Percentiles rank a stretch among this genome's conserved stretches.
Evolutionary conservation across 2,888 invertebrate genomes (phyloP).

Genomic region (Chromoteleia sp.): DNA sequence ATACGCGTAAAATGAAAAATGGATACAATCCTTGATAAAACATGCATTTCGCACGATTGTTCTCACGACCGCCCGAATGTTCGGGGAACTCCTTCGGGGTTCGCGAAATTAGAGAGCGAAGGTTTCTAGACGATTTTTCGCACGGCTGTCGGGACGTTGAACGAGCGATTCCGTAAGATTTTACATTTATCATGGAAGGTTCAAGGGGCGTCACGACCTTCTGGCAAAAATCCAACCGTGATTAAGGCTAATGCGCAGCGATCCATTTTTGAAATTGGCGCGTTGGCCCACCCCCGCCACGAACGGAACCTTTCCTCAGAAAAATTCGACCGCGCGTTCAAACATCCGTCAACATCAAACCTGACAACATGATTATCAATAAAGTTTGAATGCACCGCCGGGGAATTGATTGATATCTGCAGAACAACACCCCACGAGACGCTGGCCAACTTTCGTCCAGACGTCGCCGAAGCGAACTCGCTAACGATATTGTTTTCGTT

Average conservation of each 20-base stretch:
- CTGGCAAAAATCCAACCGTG: slow-evolving; percentile 67
- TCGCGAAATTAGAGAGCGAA: slow-evolving; percentile 57
- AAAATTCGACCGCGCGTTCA: neutral
- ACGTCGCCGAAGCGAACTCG: neutral
- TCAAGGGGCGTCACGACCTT: slow-evolving; percentile 62
- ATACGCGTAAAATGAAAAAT: neutral
- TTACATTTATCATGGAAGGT: slow-evolving; percentile 62
- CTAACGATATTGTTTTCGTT: slow-evolving; percentile 5
- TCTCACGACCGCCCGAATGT: slow-evolving; percentile 45
- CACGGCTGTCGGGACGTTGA: slow-evolving; percentile 54
- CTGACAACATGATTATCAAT: slow-evolving; percentile 66
- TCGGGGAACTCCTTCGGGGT: slow-evolving; percentile 46
- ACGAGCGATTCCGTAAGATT: slow-evolving; percentile 44
- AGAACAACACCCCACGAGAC: slow-evolving; percentile 25
- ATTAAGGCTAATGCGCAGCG: slow-evolving; percentile 62
- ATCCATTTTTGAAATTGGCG: slow-evolving; percentile 51
- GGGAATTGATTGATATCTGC: slow-evolving; percentile 39
- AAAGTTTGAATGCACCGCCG: slow-evolving; percentile 31
- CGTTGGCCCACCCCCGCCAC: slow-evolving; percentile 21
- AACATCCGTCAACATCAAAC: slow-evolving; percentile 62
- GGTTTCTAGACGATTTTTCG: slow-evolving; percentile 51
- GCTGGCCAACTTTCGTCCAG: slow-evolving; percentile 33
- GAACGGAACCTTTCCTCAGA: slow-evolving; percentile 5
- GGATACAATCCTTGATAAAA: neutral
- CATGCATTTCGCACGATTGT: slow-evolving; percentile 12